Evolutionary conservation across 2,888 invertebrate species (phyloP), one percentile per base, ranked within the genome.

Genomic region (Protodeltote pygarga): DNA sequence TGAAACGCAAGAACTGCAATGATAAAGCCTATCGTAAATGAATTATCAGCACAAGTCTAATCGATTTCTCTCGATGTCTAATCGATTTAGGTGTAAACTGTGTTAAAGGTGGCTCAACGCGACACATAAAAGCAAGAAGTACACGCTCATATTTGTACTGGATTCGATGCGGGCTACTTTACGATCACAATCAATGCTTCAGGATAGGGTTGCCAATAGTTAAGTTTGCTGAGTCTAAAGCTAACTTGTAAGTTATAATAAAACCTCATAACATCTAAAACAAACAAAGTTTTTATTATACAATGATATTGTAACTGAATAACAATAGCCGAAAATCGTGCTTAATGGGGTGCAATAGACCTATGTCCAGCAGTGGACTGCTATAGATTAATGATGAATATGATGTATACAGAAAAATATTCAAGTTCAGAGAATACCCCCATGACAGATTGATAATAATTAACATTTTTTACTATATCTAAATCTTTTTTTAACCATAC

Each of bases 1-100:
- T 73, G 55, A 75, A 77, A 77, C 57, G 69, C 68, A 71, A 75
- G 61, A 74, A 73, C 64, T 73, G 69, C 65, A 72, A 75, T 81
- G 75, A 84, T 87, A 87, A 87, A 80, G 68, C 33, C 52, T 65
- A 82, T 84, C 77, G 82, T 82, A 84, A 84, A 83, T 73, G 79
- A 85, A 82, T 85, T 87, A 85, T 86, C 83, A 80, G 75, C 73
- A 81, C 73, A 81, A 76, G 71, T 74, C 67, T 77, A 90, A 91
- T 91, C 86, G 81, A 90, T 90, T 91, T 84, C 82, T 75, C 79
- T 81, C 84, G 83, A 88, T 88, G 82, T 87, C 83, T 69, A 90
- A 91, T 90, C 86, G 89, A 91, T 91, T 91, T 80, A 81, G 75
- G 86, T 89, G 89, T 87, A 84, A 88, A 87, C 85, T 87, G 85